phyloP scores from a whole-genome alignment of 2,113 vertebrate genomes.

The Peromyscus leucopus region DNA sequence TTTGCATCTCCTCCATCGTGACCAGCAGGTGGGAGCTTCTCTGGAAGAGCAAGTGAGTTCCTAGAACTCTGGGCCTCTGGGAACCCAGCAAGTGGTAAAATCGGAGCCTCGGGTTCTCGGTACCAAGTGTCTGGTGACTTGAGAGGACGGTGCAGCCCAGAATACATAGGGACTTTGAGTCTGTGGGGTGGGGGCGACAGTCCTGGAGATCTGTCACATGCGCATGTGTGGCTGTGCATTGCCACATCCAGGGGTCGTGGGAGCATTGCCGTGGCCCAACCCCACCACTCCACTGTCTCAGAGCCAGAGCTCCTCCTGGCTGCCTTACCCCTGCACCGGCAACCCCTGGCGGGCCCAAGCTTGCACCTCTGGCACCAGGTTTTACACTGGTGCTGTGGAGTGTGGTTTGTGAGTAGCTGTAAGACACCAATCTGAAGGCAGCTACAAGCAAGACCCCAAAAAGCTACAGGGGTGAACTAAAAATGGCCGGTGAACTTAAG shows the following conservation, averaged over 20 bases:
- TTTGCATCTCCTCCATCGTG: neutral
- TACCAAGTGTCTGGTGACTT: neutral
- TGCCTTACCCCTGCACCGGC: neutral
- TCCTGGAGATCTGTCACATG: neutral
- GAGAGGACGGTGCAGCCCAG: neutral
- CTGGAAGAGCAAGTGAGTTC: neutral
- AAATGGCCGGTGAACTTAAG: neutral
- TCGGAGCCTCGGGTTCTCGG: rapidly evolving
- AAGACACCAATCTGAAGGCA: neutral
- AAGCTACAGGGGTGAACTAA: neutral
- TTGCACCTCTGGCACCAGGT: neutral
- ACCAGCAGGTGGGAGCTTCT: neutral
- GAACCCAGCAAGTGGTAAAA: neutral
- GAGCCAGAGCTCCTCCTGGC: neutral
- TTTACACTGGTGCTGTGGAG: neutral
- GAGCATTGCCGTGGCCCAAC: neutral
- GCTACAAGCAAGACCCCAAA: neutral
- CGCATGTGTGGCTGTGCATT: neutral
- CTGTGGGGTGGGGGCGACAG: no score
- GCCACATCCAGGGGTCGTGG: neutral
- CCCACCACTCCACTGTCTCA: no score
- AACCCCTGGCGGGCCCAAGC: neutral
- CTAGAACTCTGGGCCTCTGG: neutral
- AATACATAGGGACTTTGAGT: neutral
- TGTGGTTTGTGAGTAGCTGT: neutral